Evolutionary conservation across 2,888 invertebrate genomes (phyloP).

Genomic region (Apamea sordens): DNA sequence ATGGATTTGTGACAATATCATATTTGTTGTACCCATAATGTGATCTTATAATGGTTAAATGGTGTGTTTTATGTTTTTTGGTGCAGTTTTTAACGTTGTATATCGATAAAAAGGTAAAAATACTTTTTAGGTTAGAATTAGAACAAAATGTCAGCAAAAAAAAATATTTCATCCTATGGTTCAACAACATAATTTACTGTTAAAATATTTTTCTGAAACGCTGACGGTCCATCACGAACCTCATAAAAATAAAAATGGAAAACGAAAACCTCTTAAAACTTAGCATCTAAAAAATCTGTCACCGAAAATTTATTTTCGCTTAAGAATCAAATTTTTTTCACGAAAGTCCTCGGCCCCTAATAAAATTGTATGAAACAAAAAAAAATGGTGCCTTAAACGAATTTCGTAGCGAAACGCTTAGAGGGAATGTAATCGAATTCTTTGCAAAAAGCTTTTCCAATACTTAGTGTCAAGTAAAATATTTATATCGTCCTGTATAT

Average conservation of each 20-base stretch:
- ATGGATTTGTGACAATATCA: conserved; percentile 42
- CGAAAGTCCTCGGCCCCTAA: conserved; percentile 61
- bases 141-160: not conserved
- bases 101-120: not conserved
- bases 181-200: not conserved
- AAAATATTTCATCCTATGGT: not conserved
- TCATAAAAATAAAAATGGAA: conserved; percentile 24
- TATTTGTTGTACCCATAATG: conserved; percentile 25
- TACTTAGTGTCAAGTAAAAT: conserved; percentile 76
- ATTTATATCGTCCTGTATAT: conserved; percentile 72
- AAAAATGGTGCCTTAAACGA: conserved; percentile 68
- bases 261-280: conserved; percentile 32
- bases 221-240: conserved; percentile 1
- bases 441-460: conserved; percentile 72
- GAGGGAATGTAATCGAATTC: conserved; percentile 76
- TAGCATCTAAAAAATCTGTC: conserved; percentile 52
- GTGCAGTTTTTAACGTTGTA: not conserved
- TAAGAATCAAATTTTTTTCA: conserved; percentile 52
- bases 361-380: conserved; percentile 70
- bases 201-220: not conserved
- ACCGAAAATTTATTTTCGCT: conserved; percentile 47
- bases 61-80: not conserved
- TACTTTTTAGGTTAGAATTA: not conserved
- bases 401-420: conserved; percentile 69
- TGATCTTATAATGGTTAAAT: not conserved